Conservation (phyloP, 2,888 invertebrate species). For the Epinotia brunnichana region DNA sequence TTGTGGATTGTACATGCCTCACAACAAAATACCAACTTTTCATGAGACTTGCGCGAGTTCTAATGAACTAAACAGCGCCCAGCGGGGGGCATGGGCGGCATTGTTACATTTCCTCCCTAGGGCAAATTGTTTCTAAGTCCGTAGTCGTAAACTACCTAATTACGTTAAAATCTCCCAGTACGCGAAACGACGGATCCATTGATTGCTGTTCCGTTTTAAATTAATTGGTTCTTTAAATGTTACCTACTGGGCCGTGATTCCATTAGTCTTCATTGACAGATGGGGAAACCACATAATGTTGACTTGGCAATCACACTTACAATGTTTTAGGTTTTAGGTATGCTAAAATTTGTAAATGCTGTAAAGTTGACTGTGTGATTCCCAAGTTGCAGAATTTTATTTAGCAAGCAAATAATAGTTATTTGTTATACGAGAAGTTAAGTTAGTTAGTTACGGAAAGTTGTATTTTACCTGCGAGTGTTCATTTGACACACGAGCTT, state of each 20-base stretch:
- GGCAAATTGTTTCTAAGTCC: neutral
- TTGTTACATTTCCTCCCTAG: neutral
- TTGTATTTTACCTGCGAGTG: too few relatives aligned
- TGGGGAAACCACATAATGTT: too few relatives aligned
- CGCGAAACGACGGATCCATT: neutral
- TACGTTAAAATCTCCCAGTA: conserved; percentile 1
- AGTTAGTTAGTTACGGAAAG: too few relatives aligned
- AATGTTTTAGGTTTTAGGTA: too few relatives aligned
- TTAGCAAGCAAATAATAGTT: too few relatives aligned
- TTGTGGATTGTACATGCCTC: neutral
- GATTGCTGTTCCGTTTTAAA: neutral
- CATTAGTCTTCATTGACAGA: neutral
- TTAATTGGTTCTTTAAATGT: neutral
- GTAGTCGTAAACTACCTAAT: neutral
- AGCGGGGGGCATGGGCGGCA: neutral
- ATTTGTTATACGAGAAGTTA: too few relatives aligned
- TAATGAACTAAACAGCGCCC: conserved; percentile 1
- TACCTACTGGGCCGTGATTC: neutral
- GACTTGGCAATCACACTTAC: too few relatives aligned
- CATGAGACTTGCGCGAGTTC: neutral
- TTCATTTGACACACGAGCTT: too few relatives aligned
- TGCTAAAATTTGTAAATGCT: too few relatives aligned
- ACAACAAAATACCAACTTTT: neutral
- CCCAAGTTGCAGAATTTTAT: too few relatives aligned
- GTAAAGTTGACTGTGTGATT: too few relatives aligned